Percentiles rank a stretch among this genome's conserved stretches.
phyloP scores from a whole-genome alignment of 2,797 vertebrate genomes.

The Myiotriccus ornatus region DNA sequence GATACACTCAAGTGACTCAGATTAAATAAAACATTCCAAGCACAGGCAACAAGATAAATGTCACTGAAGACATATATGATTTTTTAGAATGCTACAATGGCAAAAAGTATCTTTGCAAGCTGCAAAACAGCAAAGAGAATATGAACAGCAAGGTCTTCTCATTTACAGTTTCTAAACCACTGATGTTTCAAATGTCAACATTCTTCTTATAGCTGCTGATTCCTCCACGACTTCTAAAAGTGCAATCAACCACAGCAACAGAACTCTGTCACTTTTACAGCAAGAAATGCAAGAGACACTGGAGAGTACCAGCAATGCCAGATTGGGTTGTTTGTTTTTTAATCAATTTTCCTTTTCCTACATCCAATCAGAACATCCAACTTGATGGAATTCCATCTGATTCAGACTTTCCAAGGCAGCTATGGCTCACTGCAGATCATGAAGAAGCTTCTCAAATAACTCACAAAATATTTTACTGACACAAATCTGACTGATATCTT shows the following conservation, averaged over 20 bases:
- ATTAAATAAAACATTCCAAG: constrained; percentile 8
- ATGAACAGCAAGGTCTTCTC: neutral
- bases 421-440: neutral
- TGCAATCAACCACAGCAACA: neutral
- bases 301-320: neutral
- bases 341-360: neutral
- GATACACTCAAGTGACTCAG: neutral
- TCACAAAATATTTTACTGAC: neutral
- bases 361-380: neutral
- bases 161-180: neutral
- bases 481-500: neutral
- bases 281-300: neutral
- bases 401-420: neutral
- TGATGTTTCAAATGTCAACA: neutral
- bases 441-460: neutral
- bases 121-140: neutral
- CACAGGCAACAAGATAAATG: neutral
- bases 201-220: neutral
- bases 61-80: neutral
- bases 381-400: neutral
- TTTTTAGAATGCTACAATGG: neutral
- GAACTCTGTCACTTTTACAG: neutral
- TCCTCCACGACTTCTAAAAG: neutral
- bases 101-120: neutral
- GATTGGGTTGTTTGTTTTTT: neutral